Conservation (phyloP, 2,797 vertebrate genomes). For the Hozukius guyotensis region DNA sequence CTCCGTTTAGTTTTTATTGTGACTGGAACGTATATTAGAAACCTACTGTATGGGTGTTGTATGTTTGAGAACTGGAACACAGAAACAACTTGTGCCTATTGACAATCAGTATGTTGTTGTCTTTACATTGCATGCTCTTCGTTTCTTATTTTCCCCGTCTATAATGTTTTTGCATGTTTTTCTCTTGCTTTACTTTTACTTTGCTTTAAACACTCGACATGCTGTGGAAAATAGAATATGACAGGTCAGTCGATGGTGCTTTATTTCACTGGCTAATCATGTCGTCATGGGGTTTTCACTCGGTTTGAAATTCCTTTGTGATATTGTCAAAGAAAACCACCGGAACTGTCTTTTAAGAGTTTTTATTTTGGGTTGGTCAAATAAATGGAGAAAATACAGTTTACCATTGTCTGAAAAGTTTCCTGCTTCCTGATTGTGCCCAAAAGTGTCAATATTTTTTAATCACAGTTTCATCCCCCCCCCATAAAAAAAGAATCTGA, state of each 20-base stretch:
- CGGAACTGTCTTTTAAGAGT: slow-evolving; percentile 3
- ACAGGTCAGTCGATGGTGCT: background rate
- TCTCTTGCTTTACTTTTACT: background rate
- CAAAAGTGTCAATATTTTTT: background rate
- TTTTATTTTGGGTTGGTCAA: slow-evolving; percentile 51
- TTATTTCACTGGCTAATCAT: background rate
- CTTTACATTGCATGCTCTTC: slow-evolving; percentile 11
- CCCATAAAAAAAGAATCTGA: background rate
- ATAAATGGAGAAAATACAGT: slow-evolving; percentile 42
- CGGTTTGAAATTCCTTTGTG: slow-evolving; percentile 1
- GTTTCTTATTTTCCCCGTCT: background rate
- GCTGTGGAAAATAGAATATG: background rate
- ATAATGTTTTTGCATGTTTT: slow-evolving; percentile 24
- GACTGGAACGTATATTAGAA: background rate
- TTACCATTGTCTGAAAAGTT: slow-evolving; percentile 5
- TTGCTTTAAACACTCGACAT: background rate
- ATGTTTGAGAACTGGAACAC: slow-evolving; percentile 34
- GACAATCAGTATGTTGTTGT: slow-evolving; percentile 29
- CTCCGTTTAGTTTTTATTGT: background rate
- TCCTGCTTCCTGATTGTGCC: background rate
- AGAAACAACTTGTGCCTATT: slow-evolving; percentile 53
- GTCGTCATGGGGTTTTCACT: background rate
- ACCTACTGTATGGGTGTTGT: background rate
- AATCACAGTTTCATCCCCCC: background rate
- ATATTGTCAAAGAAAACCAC: slow-evolving; percentile 26